Evolutionary conservation across 2,888 invertebrate species (phyloP).

Genomic region (Caprella mutica): DNA sequence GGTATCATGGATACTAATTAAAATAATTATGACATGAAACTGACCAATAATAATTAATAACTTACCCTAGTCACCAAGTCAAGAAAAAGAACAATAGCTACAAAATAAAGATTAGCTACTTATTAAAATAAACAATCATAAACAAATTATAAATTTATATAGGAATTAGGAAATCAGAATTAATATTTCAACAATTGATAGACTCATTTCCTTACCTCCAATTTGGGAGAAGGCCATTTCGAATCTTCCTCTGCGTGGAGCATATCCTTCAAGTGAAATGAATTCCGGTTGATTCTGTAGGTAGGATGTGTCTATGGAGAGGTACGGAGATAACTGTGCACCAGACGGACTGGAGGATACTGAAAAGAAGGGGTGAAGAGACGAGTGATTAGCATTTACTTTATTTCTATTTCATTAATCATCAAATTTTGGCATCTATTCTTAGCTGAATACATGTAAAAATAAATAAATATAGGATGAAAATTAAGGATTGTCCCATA

Average conservation of each 20-base stretch:
- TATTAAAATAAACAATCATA: not conserved
- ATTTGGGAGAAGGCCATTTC: conserved; percentile 85
- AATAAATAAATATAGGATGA: not conserved
- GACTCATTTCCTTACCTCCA: conserved; percentile 50
- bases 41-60: no score
- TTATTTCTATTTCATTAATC: no score
- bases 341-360: conserved; percentile 41
- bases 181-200: not conserved
- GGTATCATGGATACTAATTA: no score
- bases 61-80: not conserved
- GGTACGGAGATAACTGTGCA: conserved; percentile 55
- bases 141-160: not conserved
- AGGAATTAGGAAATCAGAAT: not conserved
- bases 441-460: no score
- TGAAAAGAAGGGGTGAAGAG: no score
- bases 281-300: conserved; percentile 79
- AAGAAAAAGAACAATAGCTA: not conserved
- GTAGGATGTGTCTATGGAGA: conserved; percentile 83
- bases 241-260: conserved; percentile 80
- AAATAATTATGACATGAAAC: no score
- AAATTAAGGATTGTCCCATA: not conserved
- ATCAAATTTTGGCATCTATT: no score
- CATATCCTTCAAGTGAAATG: conserved; percentile 84
- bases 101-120: not conserved
- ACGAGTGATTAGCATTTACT: no score